phyloP scores from a whole-genome alignment of 2,797 vertebrate genomes.

The Xiphophorus birchmanni region DNA sequence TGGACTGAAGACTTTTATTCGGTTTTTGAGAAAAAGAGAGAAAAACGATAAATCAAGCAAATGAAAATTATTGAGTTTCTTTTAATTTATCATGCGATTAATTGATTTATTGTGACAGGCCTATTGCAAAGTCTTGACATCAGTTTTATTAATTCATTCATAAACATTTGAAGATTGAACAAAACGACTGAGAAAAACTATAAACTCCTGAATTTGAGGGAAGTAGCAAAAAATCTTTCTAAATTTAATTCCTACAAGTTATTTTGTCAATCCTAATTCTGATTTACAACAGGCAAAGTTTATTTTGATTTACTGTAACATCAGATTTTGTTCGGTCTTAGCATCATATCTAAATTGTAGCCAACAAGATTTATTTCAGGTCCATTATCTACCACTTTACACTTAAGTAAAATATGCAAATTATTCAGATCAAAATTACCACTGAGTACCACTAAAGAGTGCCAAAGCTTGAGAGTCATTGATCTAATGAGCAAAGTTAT shows the following conservation, averaged over 20 bases:
- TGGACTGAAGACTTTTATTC: too few relatives aligned
- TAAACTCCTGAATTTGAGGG: neutral
- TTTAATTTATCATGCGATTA: too few relatives aligned
- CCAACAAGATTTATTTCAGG: neutral
- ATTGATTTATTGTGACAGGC: too few relatives aligned
- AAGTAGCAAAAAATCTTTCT: neutral
- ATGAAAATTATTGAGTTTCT: too few relatives aligned
- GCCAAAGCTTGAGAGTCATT: conserved; percentile 6
- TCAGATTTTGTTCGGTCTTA: neutral
- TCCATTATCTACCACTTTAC: neutral
- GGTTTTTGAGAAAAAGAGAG: too few relatives aligned
- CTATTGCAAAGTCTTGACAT: too few relatives aligned
- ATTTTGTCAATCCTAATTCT: neutral
- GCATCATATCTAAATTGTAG: neutral
- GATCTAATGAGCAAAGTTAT: conserved; percentile 76
- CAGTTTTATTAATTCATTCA: too few relatives aligned
- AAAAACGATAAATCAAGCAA: too few relatives aligned
- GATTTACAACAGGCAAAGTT: neutral
- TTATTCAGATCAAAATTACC: neutral
- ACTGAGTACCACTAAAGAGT: neutral
- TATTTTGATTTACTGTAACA: neutral
- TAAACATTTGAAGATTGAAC: too few relatives aligned
- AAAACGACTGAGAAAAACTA: too few relatives aligned
- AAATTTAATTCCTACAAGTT: neutral
- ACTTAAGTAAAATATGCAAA: neutral